These are phyloP conservation scores for Machimus atricapillus DNA, from an alignment of 2,888 invertebrate genomes.

Conservation along the genomic window DNA sequence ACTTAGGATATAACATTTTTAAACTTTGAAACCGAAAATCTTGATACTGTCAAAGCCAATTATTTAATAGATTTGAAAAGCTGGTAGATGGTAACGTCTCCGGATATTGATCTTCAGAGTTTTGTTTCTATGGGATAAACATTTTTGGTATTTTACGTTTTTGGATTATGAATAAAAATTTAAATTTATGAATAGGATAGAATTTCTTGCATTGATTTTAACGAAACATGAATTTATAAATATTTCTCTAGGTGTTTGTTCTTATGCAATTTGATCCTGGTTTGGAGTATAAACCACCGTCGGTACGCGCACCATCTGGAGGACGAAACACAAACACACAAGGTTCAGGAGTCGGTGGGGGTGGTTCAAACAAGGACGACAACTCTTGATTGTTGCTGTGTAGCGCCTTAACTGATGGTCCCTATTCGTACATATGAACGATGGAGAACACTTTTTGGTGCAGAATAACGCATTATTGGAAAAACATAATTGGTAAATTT, in stretches of 20 bases:
- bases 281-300: constrained; percentile 91
- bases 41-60: too few relatives aligned
- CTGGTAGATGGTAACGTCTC: too few relatives aligned
- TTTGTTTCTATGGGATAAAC: too few relatives aligned
- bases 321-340: constrained; percentile 63
- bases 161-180: not conserved
- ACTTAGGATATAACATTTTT: too few relatives aligned
- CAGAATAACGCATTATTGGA: constrained; percentile 62
- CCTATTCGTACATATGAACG: constrained; percentile 73
- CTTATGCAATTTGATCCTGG: constrained; percentile 99
- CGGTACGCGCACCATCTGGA: constrained; percentile 67
- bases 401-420: constrained; percentile 98
- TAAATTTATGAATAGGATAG: not conserved
- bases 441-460: constrained; percentile 60
- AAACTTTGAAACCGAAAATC: too few relatives aligned
- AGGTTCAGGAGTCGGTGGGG: constrained; percentile 69
- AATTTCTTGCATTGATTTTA: too few relatives aligned
- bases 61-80: too few relatives aligned
- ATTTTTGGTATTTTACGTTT: too few relatives aligned
- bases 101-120: too few relatives aligned
- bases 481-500: constrained; percentile 52
- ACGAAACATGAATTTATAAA: not conserved
- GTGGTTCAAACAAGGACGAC: constrained; percentile 84
- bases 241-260: constrained; percentile 82
- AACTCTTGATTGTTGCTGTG: constrained; percentile 98